Percentiles rank a stretch among this genome's conserved stretches.
Evolutionary conservation across 2,797 vertebrate genomes (phyloP).

Genomic region (Nyctibius grandis): DNA sequence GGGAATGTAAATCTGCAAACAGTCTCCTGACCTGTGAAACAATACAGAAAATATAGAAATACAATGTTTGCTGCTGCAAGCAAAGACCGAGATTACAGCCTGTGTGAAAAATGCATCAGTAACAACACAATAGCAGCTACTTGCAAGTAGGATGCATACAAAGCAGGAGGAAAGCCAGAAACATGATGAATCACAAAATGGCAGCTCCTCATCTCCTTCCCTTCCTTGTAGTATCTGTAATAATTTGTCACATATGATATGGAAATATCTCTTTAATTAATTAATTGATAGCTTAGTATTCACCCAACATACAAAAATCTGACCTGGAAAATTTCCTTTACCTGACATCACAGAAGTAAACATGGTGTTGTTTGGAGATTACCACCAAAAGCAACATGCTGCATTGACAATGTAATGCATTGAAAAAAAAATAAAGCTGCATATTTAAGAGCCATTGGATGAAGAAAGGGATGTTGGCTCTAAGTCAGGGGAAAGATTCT

Average conservation of each 20-base stretch:
- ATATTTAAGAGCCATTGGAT: background rate
- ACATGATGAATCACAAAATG: background rate
- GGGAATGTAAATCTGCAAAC: background rate
- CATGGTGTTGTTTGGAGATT: background rate
- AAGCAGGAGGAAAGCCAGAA: background rate
- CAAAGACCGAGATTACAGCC: background rate
- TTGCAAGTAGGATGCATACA: background rate
- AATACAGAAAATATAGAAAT: background rate
- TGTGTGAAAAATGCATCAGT: background rate
- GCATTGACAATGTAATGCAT: background rate
- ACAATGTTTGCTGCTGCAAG: background rate
- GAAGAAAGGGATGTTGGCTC: background rate
- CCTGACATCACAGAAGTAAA: background rate
- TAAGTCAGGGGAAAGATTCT: background rate
- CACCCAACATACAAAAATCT: background rate
- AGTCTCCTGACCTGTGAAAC: background rate
- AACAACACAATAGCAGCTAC: background rate
- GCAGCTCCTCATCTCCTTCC: background rate
- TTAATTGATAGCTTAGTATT: background rate
- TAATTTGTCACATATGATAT: background rate
- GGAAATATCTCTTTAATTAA: background rate
- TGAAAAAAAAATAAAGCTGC: background rate
- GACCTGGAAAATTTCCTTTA: background rate
- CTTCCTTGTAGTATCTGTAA: background rate
- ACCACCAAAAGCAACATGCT: background rate